These are phyloP conservation scores for Zelleria hepariella DNA, from an alignment of 2,888 invertebrate genomes.

Conservation along the genomic window DNA sequence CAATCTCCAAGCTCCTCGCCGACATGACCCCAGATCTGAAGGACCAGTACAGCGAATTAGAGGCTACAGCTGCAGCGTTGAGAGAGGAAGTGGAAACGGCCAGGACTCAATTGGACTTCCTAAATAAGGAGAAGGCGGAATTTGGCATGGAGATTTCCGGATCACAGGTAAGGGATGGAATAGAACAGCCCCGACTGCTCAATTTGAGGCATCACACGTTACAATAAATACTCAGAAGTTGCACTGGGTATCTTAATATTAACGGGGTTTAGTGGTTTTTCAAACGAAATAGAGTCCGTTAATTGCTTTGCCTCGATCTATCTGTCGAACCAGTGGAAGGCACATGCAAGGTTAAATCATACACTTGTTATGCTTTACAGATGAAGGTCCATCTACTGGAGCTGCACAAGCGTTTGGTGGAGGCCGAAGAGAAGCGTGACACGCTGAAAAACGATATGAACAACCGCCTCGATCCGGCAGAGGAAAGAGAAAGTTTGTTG, in stretches of 20 bases:
- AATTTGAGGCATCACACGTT: no score
- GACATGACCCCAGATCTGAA: conserved; percentile 76
- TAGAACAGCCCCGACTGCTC: no score
- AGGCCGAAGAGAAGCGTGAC: conserved; percentile 67
- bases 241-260: no score
- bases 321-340: no score
- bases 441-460: conserved; percentile 78
- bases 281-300: no score
- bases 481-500: conserved; percentile 82
- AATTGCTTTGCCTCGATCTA: no score
- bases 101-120: conserved; percentile 74
- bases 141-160: conserved; percentile 78
- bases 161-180: conserved; percentile 58
- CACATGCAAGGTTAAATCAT: no score
- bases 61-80: conserved; percentile 57
- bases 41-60: conserved; percentile 63
- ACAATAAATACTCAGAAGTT: no score
- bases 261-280: no score
- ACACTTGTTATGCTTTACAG: conserved; percentile 25
- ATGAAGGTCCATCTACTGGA: conserved; percentile 60
- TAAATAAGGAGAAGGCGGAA: conserved; percentile 75
- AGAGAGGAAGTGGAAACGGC: conserved; percentile 70
- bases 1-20: conserved; percentile 74
- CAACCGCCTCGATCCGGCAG: conserved; percentile 80
- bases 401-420: conserved; percentile 43